These are phyloP conservation scores for Calameuta filiformis DNA, from an alignment of 2,888 invertebrate genomes.

Conservation along the genomic window DNA sequence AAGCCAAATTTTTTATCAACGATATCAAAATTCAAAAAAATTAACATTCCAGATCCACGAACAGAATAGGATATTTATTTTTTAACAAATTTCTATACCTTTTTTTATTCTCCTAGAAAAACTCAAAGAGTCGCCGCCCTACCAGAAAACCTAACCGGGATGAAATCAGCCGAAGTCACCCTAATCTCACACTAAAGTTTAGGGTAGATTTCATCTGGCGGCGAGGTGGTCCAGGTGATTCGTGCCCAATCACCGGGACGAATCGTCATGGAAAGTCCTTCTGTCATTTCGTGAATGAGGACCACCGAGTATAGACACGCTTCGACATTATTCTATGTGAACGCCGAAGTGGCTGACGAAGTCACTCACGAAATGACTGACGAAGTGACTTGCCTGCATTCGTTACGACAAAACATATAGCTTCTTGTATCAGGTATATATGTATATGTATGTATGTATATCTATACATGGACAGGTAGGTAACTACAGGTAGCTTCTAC, in stretches of 20 bases:
- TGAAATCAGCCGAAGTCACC: not conserved
- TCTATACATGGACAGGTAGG: not conserved
- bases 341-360: not conserved
- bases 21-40: not conserved
- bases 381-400: not conserved
- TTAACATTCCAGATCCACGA: not conserved
- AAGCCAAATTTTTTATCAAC: not conserved
- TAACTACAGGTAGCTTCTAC: not conserved
- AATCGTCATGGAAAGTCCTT: not conserved
- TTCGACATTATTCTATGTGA: not conserved
- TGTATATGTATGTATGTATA: not conserved
- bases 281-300: not conserved
- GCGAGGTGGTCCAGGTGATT: not conserved
- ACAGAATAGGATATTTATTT: not conserved
- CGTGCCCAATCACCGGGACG: not conserved
- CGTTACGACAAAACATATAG: not conserved
- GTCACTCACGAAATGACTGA: not conserved
- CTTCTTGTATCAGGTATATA: not conserved
- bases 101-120: not conserved
- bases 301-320: not conserved
- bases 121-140: not conserved
- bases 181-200: not conserved
- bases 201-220: slow-evolving; percentile 1
- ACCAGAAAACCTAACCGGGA: not conserved
- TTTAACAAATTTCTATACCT: not conserved